Evolutionary conservation across 2,797 vertebrate genomes (phyloP), one percentile per base, ranked within the genome.

Genomic region (Carapus acus): DNA sequence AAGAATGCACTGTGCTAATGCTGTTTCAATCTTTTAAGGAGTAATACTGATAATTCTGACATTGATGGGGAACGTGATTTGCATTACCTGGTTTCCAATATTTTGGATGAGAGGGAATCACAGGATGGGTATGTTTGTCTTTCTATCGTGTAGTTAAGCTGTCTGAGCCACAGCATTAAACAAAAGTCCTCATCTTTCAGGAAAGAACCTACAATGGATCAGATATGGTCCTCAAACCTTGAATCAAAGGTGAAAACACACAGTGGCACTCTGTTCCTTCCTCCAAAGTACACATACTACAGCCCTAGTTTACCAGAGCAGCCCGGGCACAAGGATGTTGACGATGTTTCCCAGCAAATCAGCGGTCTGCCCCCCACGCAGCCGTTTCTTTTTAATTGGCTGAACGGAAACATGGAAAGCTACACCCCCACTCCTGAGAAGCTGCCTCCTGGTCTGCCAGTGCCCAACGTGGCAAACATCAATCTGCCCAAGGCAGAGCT

Each of bases 1-100:
- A n/a, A n/a, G n/a, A n/a, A n/a, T 33, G 24, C 12, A 11, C 8
- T 13, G 14, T 33, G 31, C 3, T 33, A 33, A 33, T 33, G 12
- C 31, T 33, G 3, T 33, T 33, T 33, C 57, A 52, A 67, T 42
- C 17, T 12, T 76, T 78, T 23, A 79, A 98, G 93, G 80, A 86
- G 88, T 81, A 80, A 82, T 18, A 62, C 70, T 9, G 89, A 92
- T 78, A 80, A 76, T 71, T 84, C 71, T 49, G 89, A 91, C 57
- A 88, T 83, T 85, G 92, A 90, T 51, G 91, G 88, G 74, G 93
- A 96, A 80, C 82, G 86, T 65, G 93, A 96, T 80, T 86, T 97
- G 8, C 91, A 93, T 74, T 89, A 90, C 62, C 88, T 97, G 7
- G 93, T 97, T 58, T 93, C 94, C 67, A 88, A 91, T 74, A 96